Conservation (phyloP, 2,888 invertebrate genomes). For the Drosophila pegasa region DNA sequence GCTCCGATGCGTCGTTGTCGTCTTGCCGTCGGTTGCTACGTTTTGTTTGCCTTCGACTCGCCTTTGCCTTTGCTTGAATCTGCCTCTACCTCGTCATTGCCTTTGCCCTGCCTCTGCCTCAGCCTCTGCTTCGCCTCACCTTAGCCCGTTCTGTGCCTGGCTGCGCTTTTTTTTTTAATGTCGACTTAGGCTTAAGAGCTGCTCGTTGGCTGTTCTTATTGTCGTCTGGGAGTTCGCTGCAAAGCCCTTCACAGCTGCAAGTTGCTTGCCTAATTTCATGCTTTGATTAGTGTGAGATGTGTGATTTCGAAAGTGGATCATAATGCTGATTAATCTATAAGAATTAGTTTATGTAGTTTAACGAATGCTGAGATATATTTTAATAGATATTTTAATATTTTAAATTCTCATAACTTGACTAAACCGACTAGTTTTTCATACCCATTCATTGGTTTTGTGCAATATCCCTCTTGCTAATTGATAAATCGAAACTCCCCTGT, state of each 20-base stretch:
- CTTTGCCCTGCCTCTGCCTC: not conserved
- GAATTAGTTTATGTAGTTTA: too few species aligned
- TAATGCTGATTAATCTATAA: not conserved
- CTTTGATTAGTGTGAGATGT: slow-evolving; percentile 65
- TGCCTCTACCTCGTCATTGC: not conserved
- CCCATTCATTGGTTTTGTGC: too few species aligned
- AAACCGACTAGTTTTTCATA: too few species aligned
- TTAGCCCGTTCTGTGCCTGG: slow-evolving; percentile 12
- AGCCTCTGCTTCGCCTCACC: not conserved
- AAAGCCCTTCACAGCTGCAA: slow-evolving; percentile 36
- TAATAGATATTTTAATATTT: too few species aligned
- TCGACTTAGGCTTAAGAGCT: slow-evolving; percentile 43
- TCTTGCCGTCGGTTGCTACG: slow-evolving; percentile 35
- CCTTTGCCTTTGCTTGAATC: not conserved
- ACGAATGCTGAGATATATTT: too few species aligned
- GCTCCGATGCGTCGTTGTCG: slow-evolving; percentile 56
- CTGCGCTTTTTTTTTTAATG: slow-evolving; percentile 60
- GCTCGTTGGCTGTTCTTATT: slow-evolving; percentile 7
- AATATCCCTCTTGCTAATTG: too few species aligned
- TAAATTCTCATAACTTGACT: too few species aligned
- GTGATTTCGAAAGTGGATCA: not conserved
- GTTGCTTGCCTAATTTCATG: slow-evolving; percentile 77
- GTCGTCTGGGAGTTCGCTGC: slow-evolving; percentile 32
- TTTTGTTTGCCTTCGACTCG: slow-evolving; percentile 31
- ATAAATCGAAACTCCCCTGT: too few species aligned